Base-by-base conservation (phyloP, 2,888 invertebrate species). In the Pherbina coryleti region DNA sequence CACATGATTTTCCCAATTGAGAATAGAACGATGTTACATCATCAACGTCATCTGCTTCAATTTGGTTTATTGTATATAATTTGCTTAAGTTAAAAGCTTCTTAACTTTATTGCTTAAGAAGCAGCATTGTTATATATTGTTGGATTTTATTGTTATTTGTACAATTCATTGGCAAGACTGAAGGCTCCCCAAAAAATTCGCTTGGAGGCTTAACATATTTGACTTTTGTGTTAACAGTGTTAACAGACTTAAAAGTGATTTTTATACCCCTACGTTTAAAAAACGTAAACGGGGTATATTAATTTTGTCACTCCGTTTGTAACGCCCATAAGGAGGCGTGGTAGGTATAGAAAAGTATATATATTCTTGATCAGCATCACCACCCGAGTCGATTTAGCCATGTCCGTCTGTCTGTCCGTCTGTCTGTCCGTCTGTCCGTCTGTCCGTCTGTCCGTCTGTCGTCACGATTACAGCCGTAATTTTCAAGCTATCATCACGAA, bases 181-280 rank as follows among this genome's bases (percentile, higher is more conserved):
- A 19, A 11, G 57, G 25, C 8, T 1, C 11, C 44, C 25, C n/a
- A 60, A 25, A 14, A 60, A 9, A 44, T 3, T 37, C 37, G 57
- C 51, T 11, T 72, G 37, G 72, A 72, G 19, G 17, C 34, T 14
- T 22, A 37, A 19, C 37, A 28, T 57, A 37, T 72, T 72, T 55
- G 37, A 14, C 64, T 17, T 28, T 64, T 31, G 19, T 60, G 25
- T 74, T 74, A 74, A 74, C 64, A 74, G 11, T 49, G 17, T 31
- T n/a, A 44, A 37, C 37, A 37, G 37, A 37, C 8, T 37, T 44
- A 11, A 44, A 44, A 44, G 14, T 60, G 14, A 28, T 60, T 22
- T 28, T 14, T 25, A 28, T 60, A 28, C 28, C 2, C 28, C 28
- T n/a, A 22, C 28, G 5, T 22, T 8, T 60, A 0, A 9, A 60